Evolutionary conservation across 2,113 vertebrate genomes (phyloP).

Genomic region (Eulacestoma nigropectus): DNA sequence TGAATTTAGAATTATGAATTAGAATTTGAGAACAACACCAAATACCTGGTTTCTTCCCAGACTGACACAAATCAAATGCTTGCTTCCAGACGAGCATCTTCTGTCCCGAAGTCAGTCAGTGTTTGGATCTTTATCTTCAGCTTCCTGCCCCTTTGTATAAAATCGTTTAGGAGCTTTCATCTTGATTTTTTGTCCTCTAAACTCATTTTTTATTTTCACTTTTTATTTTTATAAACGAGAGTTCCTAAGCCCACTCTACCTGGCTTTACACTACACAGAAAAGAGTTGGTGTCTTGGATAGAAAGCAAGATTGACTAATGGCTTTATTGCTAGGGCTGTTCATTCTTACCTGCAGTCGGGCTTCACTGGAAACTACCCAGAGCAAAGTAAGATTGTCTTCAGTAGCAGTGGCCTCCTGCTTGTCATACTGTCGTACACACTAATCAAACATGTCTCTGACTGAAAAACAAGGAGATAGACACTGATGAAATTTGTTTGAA

Average conservation of each 20-base stretch:
- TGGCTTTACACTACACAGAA: neutral
- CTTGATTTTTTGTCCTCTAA: neutral
- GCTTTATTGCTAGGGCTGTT: neutral
- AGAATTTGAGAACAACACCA: neutral
- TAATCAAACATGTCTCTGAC: neutral
- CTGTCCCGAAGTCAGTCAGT: neutral
- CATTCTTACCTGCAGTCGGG: neutral
- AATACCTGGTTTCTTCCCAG: neutral
- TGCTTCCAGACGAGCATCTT: neutral
- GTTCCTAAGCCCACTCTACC: fast-evolving
- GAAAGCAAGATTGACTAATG: neutral
- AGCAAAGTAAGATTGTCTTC: neutral
- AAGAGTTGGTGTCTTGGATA: neutral
- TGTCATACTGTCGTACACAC: neutral
- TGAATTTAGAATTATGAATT: neutral
- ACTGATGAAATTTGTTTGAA: neutral
- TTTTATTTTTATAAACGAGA: neutral
- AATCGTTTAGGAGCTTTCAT: neutral
- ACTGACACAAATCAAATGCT: neutral
- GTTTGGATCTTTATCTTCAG: neutral
- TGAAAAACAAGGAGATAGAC: neutral
- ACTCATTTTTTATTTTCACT: neutral
- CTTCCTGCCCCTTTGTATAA: neutral
- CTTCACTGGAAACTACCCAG: neutral
- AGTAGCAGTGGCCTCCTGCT: neutral